Conservation (phyloP, 2,113 vertebrate genomes). For the Pandion haliaetus region DNA sequence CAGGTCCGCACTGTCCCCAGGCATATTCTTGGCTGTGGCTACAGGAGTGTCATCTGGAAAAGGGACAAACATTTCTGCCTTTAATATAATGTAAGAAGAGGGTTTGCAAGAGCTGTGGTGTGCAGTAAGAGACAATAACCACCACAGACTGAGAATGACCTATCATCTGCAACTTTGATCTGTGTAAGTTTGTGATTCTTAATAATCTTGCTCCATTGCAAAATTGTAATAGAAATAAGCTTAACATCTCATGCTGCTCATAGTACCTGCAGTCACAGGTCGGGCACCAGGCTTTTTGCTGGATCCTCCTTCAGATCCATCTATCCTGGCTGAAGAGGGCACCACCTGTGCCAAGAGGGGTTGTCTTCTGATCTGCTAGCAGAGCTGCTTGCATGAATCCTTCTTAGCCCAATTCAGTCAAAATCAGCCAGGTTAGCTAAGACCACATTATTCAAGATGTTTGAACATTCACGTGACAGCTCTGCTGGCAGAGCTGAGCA, state of each 20-base stretch:
- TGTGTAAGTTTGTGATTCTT: background rate
- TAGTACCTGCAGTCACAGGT: background rate
- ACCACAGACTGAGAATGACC: background rate
- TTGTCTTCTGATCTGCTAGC: background rate
- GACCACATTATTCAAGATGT: background rate
- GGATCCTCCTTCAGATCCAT: background rate
- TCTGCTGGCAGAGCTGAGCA: background rate
- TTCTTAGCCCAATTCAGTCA: background rate
- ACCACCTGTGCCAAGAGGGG: too few species aligned
- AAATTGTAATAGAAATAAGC: background rate
- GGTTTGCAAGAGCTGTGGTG: background rate
- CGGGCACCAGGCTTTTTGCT: accelerated
- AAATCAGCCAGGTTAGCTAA: background rate
- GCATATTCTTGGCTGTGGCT: conserved; percentile 90
- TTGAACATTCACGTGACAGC: background rate
- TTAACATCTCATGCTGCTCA: background rate
- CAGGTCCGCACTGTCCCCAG: conserved; percentile 75
- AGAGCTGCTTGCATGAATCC: background rate
- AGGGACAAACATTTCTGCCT: background rate
- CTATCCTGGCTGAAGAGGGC: background rate
- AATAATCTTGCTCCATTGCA: background rate
- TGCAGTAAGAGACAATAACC: background rate
- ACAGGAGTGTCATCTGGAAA: conserved; percentile 90
- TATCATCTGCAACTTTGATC: background rate
- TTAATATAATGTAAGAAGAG: accelerated